phyloP scores from a whole-genome alignment of 1,140 invertebrate genomes.

The Cephus cinctus region DNA sequence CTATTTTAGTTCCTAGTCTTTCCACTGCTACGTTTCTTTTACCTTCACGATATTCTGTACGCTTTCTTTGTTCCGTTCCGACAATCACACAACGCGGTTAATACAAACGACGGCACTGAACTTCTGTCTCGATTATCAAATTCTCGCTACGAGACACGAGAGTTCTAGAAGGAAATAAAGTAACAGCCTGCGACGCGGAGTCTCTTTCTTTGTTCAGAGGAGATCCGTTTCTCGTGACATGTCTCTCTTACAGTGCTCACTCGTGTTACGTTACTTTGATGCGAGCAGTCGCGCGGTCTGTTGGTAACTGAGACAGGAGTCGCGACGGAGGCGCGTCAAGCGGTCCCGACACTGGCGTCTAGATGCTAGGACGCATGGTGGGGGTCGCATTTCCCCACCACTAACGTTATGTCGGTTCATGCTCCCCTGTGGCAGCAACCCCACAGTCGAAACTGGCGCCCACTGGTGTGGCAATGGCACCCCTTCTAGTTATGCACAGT shows the following conservation, averaged over 20 bases:
- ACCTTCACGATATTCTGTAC: no score
- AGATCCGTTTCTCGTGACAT: constrained; percentile 28
- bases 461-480: not conserved
- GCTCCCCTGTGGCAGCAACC: not conserved
- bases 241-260: constrained; percentile 6
- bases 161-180: no score
- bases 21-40: no score
- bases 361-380: no score
- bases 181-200: constrained; percentile 36
- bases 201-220: constrained; percentile 34
- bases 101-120: no score
- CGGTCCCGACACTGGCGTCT: constrained; percentile 26
- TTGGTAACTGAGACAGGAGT: constrained; percentile 37
- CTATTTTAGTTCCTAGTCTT: no score
- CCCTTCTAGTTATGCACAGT: no score
- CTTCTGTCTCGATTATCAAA: constrained; percentile 21
- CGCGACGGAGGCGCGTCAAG: constrained; percentile 25
- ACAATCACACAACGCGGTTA: no score
- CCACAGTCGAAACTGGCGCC: not conserved
- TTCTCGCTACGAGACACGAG: constrained; percentile 19
- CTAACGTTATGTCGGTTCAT: not conserved
- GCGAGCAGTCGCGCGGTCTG: constrained; percentile 37
- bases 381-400: not conserved
- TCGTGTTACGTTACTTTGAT: no score
- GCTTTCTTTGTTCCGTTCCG: no score